Percentiles rank a stretch among this genome's conserved stretches.
Evolutionary conservation across 2,888 invertebrate genomes (phyloP).

Genomic region (Tuberolachnus salignus): DNA sequence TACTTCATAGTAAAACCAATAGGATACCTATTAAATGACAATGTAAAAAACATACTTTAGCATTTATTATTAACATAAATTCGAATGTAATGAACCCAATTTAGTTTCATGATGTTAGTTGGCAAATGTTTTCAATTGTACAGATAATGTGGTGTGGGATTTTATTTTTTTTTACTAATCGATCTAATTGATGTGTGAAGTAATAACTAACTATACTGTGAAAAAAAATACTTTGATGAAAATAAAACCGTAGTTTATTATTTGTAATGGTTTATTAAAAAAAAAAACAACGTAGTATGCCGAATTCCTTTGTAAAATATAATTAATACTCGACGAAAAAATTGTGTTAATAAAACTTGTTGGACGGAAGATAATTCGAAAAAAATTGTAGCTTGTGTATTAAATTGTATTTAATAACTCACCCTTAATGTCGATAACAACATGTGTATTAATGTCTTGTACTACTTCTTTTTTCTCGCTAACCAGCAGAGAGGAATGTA

Average conservation of each 20-base stretch:
- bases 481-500: constrained; percentile 37
- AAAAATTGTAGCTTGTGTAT: background rate
- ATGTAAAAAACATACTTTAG: background rate
- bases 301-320: constrained; percentile 51
- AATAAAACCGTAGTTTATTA: background rate
- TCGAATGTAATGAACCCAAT: background rate
- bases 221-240: background rate
- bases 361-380: background rate
- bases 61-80: background rate
- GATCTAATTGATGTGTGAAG: constrained; percentile 20
- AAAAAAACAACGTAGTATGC: constrained; percentile 28
- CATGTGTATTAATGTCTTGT: background rate
- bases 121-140: constrained; percentile 12
- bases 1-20: too few relatives aligned
- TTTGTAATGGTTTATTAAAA: constrained; percentile 13
- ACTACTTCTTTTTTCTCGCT: constrained; percentile 1
- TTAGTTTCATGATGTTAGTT: background rate
- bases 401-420: constrained; percentile 14
- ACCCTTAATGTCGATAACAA: constrained; percentile 5
- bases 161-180: constrained; percentile 13
- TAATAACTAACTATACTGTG: background rate
- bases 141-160: background rate
- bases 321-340: constrained; percentile 45
- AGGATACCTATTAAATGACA: background rate
- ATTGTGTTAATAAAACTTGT: constrained; percentile 12